Evolutionary conservation across 2,797 vertebrate species (phyloP), one percentile per base, ranked within the genome.

Genomic region (Hylomyscus alleni): DNA sequence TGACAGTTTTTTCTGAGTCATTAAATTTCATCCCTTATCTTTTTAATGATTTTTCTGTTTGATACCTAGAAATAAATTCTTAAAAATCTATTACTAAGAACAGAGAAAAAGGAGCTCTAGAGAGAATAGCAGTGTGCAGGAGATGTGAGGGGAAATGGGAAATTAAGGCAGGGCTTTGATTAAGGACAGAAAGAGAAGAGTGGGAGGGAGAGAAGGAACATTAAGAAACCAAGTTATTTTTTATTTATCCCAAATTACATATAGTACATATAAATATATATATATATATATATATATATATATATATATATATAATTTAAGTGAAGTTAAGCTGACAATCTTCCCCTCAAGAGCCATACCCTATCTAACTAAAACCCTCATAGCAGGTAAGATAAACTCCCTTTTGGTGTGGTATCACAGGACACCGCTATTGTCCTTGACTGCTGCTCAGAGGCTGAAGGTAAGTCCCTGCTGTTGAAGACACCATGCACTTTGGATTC

Each of bases 51-150:
- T 19, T 6, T 78, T n/a, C 83, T 44, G 83, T 58, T 60, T 83
- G 93, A 80, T 6, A 89, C 40, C 37, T 81, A 92, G 20, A 90
- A 95, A 80, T 88, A 52, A 94, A 72, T 84, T 94, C 29, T 91
- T 94, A 89, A 81, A 88, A 62, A 26, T 89, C 34, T 40, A 56
- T 50, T 77, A 89, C 19, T 50, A 86, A 89, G 31, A 29, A 85
- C 24, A 31, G 29, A 82, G 20, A 15, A 81, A 22, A 54, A 54
- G 19, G 31, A 54, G 50, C 31, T 54, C 31, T 54, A 54, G 77
- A 54, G 31, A 81, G n/a, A 81, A 58, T 0, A 22, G 52, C n/a
- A 56, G 11, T 37, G 6, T n/a, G 22, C 78, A 58, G 54, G n/a
- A 37, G 22, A 37, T 37, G 10, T n/a, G 50, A n/a, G 34, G 77